These are phyloP conservation scores for Ficedula albicollis DNA, from an alignment of 2,797 vertebrate species.

Conservation along the genomic window DNA sequence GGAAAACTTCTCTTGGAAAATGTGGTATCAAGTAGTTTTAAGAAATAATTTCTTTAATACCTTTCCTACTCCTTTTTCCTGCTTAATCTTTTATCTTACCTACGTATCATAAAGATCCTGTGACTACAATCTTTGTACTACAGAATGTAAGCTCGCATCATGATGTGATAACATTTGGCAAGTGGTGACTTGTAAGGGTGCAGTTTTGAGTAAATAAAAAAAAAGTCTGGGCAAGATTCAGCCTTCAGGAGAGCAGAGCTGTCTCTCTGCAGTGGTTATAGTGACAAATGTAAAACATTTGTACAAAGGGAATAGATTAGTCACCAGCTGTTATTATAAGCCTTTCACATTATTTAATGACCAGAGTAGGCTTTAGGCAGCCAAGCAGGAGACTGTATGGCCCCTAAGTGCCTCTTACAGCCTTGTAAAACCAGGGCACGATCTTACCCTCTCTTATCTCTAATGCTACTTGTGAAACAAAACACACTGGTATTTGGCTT, in stretches of 20 bases:
- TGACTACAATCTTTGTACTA: neutral
- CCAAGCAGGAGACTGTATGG: constrained; percentile 30
- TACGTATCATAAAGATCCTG: neutral
- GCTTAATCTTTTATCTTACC: neutral
- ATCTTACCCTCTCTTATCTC: constrained; percentile 46
- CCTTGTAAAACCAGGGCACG: constrained; percentile 48
- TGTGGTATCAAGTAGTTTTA: neutral
- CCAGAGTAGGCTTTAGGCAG: constrained; percentile 30
- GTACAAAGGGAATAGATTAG: constrained; percentile 40
- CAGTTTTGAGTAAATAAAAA: neutral
- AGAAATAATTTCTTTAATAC: neutral
- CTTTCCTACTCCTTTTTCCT: neutral
- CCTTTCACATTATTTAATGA: constrained; percentile 50
- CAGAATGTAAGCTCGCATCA: neutral
- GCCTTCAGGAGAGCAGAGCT: constrained; percentile 2
- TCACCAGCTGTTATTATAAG: constrained; percentile 55
- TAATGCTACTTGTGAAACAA: constrained; percentile 26
- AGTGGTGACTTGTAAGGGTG: neutral
- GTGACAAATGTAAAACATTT: constrained; percentile 54
- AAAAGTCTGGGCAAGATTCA: neutral
- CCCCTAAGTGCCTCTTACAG: constrained; percentile 50
- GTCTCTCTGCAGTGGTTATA: constrained; percentile 1
- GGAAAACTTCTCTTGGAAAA: neutral
- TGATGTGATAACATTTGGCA: neutral
- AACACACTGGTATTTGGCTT: neutral